Evolutionary conservation across 2,797 vertebrate species (phyloP).

Genomic region (Eupleurogrammus muticus): DNA sequence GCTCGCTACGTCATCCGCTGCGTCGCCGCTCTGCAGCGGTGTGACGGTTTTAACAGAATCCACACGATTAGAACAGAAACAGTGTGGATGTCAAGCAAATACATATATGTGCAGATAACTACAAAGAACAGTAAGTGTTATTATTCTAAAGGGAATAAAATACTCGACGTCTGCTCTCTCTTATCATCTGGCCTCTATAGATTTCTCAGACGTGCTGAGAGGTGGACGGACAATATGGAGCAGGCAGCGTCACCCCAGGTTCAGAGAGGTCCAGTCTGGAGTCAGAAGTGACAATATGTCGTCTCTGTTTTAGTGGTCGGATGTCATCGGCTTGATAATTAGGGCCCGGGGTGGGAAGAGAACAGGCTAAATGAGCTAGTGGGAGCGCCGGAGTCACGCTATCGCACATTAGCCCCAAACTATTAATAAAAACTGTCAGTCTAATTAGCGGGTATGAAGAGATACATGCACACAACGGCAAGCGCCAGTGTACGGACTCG

Average conservation of each 20-base stretch:
- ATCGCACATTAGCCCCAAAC: constrained; percentile 70
- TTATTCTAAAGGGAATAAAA: neutral
- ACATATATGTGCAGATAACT: neutral
- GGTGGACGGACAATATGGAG: constrained; percentile 11
- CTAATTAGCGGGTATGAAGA: constrained; percentile 71
- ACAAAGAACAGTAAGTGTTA: too few species aligned
- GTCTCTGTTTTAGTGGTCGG: constrained; percentile 60
- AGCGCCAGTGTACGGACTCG: constrained; percentile 27
- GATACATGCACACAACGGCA: constrained; percentile 50
- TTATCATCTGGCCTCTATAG: neutral
- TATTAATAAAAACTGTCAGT: constrained; percentile 80
- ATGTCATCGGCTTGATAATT: constrained; percentile 75
- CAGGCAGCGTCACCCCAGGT: constrained; percentile 38
- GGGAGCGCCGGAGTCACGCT: constrained; percentile 61
- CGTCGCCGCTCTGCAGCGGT: constrained; percentile 33
- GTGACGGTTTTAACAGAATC: constrained; percentile 49
- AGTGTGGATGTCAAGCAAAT: constrained; percentile 1
- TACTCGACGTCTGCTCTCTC: constrained; percentile 11
- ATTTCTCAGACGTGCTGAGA: constrained; percentile 12
- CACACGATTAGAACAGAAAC: constrained; percentile 25
- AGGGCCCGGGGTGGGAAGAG: constrained; percentile 61
- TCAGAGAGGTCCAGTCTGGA: constrained; percentile 41
- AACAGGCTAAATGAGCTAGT: constrained; percentile 60
- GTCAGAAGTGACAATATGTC: constrained; percentile 65
- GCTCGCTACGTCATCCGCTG: constrained; percentile 57